Percentiles rank a stretch among this genome's conserved stretches.
phyloP scores from a whole-genome alignment of 2,113 vertebrate genomes.

The Chloropsis hardwickii region DNA sequence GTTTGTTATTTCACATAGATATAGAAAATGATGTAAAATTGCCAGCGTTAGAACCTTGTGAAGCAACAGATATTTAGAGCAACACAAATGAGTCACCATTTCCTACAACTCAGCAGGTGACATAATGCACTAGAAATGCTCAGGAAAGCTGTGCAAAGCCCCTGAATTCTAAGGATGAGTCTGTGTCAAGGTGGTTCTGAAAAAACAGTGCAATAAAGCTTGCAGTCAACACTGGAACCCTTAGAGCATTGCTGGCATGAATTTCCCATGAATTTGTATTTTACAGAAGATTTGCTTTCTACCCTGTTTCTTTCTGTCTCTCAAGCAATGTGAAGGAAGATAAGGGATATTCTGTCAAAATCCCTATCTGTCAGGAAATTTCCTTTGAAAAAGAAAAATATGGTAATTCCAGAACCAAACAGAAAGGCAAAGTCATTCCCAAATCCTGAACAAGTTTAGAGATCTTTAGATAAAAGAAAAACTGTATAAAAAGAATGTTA shows the following conservation, averaged over 20 bases:
- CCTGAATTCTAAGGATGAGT: neutral
- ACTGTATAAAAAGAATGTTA: neutral
- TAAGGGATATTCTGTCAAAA: neutral
- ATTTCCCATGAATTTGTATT: rapidly evolving
- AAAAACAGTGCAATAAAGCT: neutral
- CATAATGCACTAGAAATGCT: neutral
- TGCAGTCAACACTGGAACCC: neutral
- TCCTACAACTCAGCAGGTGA: neutral
- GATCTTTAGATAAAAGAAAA: neutral
- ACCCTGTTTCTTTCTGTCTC: neutral
- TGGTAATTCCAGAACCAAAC: neutral
- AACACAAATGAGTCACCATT: neutral
- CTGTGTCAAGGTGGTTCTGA: neutral
- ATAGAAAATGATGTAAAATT: neutral
- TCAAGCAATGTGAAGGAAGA: neutral
- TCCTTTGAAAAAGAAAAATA: neutral
- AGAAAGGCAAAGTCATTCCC: neutral
- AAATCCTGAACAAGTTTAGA: neutral
- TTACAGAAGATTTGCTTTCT: neutral
- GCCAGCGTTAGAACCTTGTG: neutral
- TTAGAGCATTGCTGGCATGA: neutral
- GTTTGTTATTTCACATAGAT: neutral
- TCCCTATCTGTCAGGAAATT: neutral
- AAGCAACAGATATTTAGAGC: neutral
- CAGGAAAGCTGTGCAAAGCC: neutral